Conservation (phyloP, 2,888 invertebrate species). For the Brachyptera putata region DNA sequence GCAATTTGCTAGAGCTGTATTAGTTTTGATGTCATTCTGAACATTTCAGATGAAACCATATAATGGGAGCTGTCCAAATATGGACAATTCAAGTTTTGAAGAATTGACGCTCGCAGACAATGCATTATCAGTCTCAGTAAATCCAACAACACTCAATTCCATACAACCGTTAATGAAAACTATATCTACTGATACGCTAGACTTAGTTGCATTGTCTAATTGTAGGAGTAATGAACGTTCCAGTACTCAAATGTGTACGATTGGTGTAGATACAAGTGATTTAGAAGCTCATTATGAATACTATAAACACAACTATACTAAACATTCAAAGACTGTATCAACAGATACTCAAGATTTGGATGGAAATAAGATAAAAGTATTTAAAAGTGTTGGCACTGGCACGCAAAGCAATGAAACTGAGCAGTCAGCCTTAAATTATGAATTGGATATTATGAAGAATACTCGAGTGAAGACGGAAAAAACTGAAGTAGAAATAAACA, state of each 20-base stretch:
- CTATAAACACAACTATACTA: slow-evolving; percentile 22
- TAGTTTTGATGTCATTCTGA: no score
- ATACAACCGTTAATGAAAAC: neutral
- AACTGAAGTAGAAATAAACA: neutral
- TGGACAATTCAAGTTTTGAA: no score
- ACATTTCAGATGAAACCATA: no score
- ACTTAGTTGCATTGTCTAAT: neutral
- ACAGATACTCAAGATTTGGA: slow-evolving; percentile 28
- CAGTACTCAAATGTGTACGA: neutral
- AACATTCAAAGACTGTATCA: slow-evolving; percentile 18
- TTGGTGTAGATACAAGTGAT: slow-evolving; percentile 27
- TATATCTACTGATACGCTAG: neutral
- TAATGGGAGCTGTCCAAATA: no score
- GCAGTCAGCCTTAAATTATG: neutral
- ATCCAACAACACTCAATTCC: no score
- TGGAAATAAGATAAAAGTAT: neutral
- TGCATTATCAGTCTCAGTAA: no score
- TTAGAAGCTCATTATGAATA: slow-evolving; percentile 28
- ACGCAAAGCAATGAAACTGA: neutral
- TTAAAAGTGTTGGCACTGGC: neutral
- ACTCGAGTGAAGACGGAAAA: neutral
- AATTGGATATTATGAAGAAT: neutral
- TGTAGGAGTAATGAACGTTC: neutral
- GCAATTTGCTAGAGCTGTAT: no score
- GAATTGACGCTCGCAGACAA: no score